Evolutionary conservation across 2,113 vertebrate genomes (phyloP).

Genomic region (Xiphophorus hellerii): DNA sequence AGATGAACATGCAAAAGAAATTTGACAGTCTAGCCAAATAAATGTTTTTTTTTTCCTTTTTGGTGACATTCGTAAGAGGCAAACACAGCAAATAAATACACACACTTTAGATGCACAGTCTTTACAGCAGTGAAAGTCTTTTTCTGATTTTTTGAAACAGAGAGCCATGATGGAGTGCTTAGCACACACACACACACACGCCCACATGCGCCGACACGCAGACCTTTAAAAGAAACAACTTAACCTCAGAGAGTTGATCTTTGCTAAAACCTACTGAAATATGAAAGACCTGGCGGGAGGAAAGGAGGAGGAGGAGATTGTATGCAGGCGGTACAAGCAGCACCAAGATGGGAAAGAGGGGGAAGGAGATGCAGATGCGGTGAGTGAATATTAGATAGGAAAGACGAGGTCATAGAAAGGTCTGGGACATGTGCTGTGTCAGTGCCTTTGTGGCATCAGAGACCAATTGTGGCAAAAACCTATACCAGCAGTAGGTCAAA

Average conservation of each 20-base stretch:
- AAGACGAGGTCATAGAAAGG: conserved; percentile 54
- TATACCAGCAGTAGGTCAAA: neutral
- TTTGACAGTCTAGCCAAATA: no score
- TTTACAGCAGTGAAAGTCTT: conserved; percentile 37
- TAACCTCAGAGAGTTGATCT: conserved; percentile 69
- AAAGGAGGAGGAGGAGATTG: conserved; percentile 8
- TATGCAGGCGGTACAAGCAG: conserved; percentile 15
- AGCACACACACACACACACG: conserved; percentile 21
- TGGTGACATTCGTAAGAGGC: no score
- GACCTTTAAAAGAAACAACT: conserved; percentile 54
- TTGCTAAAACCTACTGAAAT: conserved; percentile 70
- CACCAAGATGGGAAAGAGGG: conserved; percentile 32
- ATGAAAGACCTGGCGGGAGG: conserved; percentile 52
- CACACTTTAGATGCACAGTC: neutral
- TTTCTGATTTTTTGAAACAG: conserved; percentile 49
- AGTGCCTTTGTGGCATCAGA: conserved; percentile 29
- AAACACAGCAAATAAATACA: neutral
- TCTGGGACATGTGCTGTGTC: conserved; percentile 59
- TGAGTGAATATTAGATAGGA: conserved; percentile 59
- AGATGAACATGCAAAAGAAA: no score
- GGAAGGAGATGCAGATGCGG: conserved; percentile 25
- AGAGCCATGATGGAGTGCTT: conserved; percentile 37
- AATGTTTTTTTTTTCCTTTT: no score
- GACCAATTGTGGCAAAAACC: conserved; percentile 2
- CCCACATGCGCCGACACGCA: conserved; percentile 20